Conservation (phyloP, 1,140 invertebrate genomes). For the Mylabris phalerata region DNA sequence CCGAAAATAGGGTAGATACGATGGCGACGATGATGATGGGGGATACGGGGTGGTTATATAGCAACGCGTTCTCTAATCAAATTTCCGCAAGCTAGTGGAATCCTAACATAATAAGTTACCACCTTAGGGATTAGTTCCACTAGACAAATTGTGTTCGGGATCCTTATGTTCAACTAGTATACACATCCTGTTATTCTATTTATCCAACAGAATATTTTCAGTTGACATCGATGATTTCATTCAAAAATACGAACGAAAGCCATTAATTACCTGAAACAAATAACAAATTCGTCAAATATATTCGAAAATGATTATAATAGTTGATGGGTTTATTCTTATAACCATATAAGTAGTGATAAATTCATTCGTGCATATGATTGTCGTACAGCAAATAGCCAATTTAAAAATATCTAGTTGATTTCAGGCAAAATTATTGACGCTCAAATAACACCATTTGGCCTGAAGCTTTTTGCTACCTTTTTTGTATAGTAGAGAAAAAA, state of each 20-base stretch:
- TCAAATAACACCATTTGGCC: not conserved
- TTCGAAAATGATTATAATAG: too few relatives aligned
- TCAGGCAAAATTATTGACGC: conserved; percentile 12
- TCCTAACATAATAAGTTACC: conserved; percentile 22
- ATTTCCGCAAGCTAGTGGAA: conserved; percentile 16
- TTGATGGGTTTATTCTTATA: too few relatives aligned
- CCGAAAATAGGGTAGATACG: not conserved
- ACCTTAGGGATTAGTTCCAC: conserved; percentile 22
- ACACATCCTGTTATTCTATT: not conserved
- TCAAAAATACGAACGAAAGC: too few relatives aligned
- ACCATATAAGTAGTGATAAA: too few relatives aligned
- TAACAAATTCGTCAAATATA: too few relatives aligned
- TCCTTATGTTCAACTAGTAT: conserved; percentile 7
- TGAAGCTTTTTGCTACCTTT: too few relatives aligned
- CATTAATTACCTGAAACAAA: too few relatives aligned
- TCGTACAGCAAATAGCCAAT: conserved; percentile 12
- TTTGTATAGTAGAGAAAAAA: too few relatives aligned
- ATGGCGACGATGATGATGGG: too few relatives aligned
- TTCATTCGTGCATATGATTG: conserved; percentile 1
- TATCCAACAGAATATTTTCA: too few relatives aligned
- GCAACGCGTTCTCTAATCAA: conserved; percentile 17
- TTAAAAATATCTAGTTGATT: conserved; percentile 14
- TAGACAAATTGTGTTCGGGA: conserved; percentile 21
- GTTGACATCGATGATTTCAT: too few relatives aligned
- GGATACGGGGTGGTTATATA: too few relatives aligned